Conservation (phyloP, 2,888 invertebrate genomes). For the Caenorhabditis sp. region DNA sequence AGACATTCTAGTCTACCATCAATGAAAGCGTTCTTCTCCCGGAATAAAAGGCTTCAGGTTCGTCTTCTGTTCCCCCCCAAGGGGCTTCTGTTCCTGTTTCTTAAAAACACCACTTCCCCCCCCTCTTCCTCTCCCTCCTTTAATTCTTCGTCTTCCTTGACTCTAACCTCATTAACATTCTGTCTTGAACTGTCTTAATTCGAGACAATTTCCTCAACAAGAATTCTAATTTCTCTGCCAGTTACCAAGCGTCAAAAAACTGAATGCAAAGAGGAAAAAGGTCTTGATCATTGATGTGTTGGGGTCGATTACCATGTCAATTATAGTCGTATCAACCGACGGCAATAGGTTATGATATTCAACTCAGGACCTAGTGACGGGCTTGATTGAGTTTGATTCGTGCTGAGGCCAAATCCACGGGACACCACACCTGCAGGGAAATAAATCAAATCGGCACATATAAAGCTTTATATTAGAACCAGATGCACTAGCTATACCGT, state of each 20-base stretch:
- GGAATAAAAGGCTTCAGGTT: not conserved
- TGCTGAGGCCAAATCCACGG: too few relatives aligned
- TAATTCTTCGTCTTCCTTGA: too few relatives aligned
- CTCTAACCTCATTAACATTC: constrained; percentile 42
- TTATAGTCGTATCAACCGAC: too few relatives aligned
- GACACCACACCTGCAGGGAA: constrained; percentile 25
- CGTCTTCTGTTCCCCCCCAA: too few relatives aligned
- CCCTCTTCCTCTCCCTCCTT: too few relatives aligned
- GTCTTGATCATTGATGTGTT: constrained; percentile 39
- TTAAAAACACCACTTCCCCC: too few relatives aligned
- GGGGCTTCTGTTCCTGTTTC: constrained; percentile 4
- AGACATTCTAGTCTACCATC: constrained; percentile 2
- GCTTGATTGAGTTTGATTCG: too few relatives aligned
- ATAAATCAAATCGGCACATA: not conserved
- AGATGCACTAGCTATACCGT: not conserved
- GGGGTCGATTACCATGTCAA: too few relatives aligned
- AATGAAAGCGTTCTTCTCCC: constrained; percentile 20
- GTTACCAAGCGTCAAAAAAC: constrained; percentile 1
- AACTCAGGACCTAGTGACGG: too few relatives aligned
- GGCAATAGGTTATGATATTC: too few relatives aligned
- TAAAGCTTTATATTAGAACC: not conserved
- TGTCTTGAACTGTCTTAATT: constrained; percentile 34
- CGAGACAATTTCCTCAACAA: not conserved
- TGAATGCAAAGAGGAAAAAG: not conserved
- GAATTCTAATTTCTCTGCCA: constrained; percentile 9